Evolutionary conservation across 2,797 vertebrate species (phyloP), one percentile per base, ranked within the genome.

Genomic region (Poeciliopsis presidionis): DNA sequence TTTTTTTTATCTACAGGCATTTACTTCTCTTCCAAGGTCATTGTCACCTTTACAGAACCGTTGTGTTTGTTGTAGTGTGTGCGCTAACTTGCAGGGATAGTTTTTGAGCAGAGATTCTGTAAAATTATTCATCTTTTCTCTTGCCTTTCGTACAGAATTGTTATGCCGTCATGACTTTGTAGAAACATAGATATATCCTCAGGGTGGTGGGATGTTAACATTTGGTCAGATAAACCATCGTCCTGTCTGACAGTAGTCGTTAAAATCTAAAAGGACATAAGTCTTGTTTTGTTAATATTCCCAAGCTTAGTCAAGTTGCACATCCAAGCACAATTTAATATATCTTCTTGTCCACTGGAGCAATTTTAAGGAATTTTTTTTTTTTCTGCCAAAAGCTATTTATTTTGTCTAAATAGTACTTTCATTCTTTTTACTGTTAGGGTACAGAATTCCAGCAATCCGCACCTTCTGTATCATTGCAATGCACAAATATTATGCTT

Each of bases 1-100:
- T 80, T 69, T 85, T 65, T 49, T 14, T 69, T 36, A 69, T 59
- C 53, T 22, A 53, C 20, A 39, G 47, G 47, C 25, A 77, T 73
- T 78, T 81, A 74, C 84, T 46, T 71, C 77, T 73, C 30, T 80
- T 18, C 28, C 49, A 70, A 45, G 51, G 70, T 89, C 73, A 75
- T 70, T 88, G 76, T 77, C 46, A 47, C 81, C 49, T 80, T 36
- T 57, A 39, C 18, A 73, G 22, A 4, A 20, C 72, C 41, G 51
- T 46, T 25, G 4, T 2, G 0, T 53, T 16, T 36, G n/a, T 61
- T 73, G 11, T 61, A 18, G 47, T 25, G 20, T 61, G 57, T 61
- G 57, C 13, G 57, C 13, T 9, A 36, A 63, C 18, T 36, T 63
- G 1, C 3, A 18, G 33, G 7, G 16, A 20, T 63, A 18, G 30